Evolutionary conservation across 2,797 vertebrate genomes (phyloP), one percentile per base, ranked within the genome.

Genomic region (Phoxinus dragarum): DNA sequence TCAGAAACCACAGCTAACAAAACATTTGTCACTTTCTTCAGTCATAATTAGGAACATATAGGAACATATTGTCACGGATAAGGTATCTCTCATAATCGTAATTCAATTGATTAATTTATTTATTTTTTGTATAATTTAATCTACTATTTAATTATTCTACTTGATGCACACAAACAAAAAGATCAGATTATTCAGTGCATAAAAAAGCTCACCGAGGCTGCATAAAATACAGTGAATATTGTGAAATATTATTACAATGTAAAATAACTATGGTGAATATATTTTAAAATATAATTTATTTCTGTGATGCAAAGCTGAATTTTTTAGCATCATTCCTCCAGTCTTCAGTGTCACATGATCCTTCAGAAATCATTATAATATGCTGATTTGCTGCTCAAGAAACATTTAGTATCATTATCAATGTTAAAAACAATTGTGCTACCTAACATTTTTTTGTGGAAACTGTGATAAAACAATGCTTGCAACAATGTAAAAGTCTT

Each of bases 1-100:
- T 27, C 47, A 61, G 38, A 80, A 68, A 81, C 16, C 17, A 72
- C 79, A 17, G 74, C 7, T 49, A 66, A 42, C n/a, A 79, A 69
- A 56, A 68, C 64, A 54, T 44, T 67, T 80, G 40, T 40, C 34
- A 42, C 40, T 81, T 68, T 59, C 17, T 23, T 3, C 16, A 27
- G 19, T 27, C n/a, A 40, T 38, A 56, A 76, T 16, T 38, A n/a
- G 49, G 19, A 76, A 76, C 34, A n/a, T 76, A 34, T 34, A 34
- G 9, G 34, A 8, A 23, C 16, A n/a, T 23, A 54, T 38, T 34
- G 31, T 16, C 27, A 54, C 4, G 4, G 27, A 49, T 34, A 52
- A 21, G 4, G 4, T 19, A 49, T 75, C 21, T 54, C 23, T 23
- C 17, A 54, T 36, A 5, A 74, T 52, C 17, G 3, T 36, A 75